Base-by-base conservation (phyloP, 2,113 vertebrate species). In the Sturnira hondurensis region DNA sequence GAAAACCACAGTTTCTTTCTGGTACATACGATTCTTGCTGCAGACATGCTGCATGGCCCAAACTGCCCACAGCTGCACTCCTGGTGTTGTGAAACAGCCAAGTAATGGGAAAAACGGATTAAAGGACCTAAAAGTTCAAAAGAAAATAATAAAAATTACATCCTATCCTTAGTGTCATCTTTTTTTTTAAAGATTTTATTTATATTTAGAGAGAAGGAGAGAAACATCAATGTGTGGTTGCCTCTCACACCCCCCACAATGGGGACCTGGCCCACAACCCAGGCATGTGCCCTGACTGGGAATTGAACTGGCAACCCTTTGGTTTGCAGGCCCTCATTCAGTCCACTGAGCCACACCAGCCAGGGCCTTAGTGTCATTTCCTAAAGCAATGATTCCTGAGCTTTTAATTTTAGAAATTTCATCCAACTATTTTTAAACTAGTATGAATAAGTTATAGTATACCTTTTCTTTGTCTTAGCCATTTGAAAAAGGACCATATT, bases 31-130 rank as follows among this genome's bases (percentile, higher is more conserved):
- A 65, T 99, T 99, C 98, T 99, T 99, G 98, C 99, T 99, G 98
- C 99, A 99, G 96, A 99, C 99, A 0, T 99, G 99, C 45, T 99
- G 99, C 99, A 99, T 99, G 95, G 99, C 99, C 99, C 99, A 99
- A 68, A 99, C 99, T 45, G 99, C 99, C 99, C 99, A 99, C 15
- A 99, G 98, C 98, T 99, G 99, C 38, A 99, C 99, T 63, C 99
- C 99, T 1, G 99, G 99, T 61, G 99, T 99, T 96, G 99, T 99
- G 97, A 99, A 99, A 96, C 99, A 99, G 97, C 99, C 99, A 98
- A 99, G 98, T 0, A 99, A 98, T 0, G 99, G 99, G 94, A 99
- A 99, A 98, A 99, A 99, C 0, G 99, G 99, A 97, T 99, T 99
- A 98, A 99, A 99, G 5, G 99, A 99, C 98, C 99, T 99, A 89